These are phyloP conservation scores for Epizoanthus stellaris DNA, from an alignment of 92 coral and sea anemone species.

Conservation along the genomic window DNA sequence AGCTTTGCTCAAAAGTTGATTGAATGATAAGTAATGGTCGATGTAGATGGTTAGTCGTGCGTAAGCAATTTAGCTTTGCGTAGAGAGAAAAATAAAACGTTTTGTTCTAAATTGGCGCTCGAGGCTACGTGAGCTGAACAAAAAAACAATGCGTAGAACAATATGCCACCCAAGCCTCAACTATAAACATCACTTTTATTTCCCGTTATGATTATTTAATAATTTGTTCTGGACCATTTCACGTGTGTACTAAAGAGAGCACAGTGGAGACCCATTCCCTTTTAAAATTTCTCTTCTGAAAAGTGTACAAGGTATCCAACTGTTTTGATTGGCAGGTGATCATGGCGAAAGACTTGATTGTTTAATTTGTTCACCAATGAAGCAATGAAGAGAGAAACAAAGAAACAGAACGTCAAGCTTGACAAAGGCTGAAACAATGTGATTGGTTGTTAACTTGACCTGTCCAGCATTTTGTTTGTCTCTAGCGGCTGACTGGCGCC, in stretches of 20 bases:
- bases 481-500: slow-evolving; percentile 91
- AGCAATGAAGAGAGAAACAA: slow-evolving; percentile 78
- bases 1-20: slow-evolving; percentile 38
- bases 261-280: neutral
- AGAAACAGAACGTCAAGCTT: slow-evolving; percentile 74
- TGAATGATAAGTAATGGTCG: slow-evolving; percentile 40
- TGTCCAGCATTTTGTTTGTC: slow-evolving; percentile 74
- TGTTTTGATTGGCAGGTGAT: slow-evolving; percentile 83
- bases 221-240: slow-evolving; percentile 17
- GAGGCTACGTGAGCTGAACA: slow-evolving; percentile 26
- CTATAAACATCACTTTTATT: slow-evolving; percentile 20
- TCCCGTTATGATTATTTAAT: neutral
- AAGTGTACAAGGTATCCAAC: slow-evolving; percentile 69
- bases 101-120: slow-evolving; percentile 36
- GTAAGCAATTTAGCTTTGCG: slow-evolving; percentile 26
- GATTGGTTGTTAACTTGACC: slow-evolving; percentile 85
- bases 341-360: slow-evolving; percentile 83
- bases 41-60: slow-evolving; percentile 33
- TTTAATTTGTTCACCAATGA: slow-evolving; percentile 92
- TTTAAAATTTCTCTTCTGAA: slow-evolving; percentile 27
- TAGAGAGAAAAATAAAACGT: slow-evolving; percentile 23
- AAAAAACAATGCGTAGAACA: slow-evolving; percentile 22
- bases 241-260: neutral
- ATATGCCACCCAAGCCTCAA: slow-evolving; percentile 28
- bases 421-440: slow-evolving; percentile 52